Evolutionary conservation across 2,888 invertebrate genomes (phyloP).

Genomic region (Myopa tessellatipennis): DNA sequence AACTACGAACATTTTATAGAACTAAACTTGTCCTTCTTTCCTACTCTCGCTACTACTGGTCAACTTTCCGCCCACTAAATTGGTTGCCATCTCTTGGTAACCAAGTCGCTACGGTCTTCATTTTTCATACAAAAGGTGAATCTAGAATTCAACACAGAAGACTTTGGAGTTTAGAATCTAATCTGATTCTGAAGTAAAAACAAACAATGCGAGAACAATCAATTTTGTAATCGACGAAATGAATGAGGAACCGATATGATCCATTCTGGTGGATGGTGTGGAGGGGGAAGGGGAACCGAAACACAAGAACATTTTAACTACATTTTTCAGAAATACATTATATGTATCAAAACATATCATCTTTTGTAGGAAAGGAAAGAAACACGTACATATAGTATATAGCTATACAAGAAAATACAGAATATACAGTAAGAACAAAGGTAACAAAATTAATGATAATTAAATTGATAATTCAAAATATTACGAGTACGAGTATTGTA

Average conservation of each 20-base stretch:
- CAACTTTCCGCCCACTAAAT: conserved; percentile 50
- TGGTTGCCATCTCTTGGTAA: conserved; percentile 21
- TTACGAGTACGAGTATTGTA: too few relatives aligned
- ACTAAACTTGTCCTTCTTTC: conserved; percentile 15
- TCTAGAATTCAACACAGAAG: neutral
- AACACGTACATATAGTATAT: conserved; percentile 39
- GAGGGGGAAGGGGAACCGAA: too few relatives aligned
- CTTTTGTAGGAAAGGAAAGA: conserved; percentile 57
- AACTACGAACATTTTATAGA: conserved; percentile 5
- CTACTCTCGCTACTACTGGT: conserved; percentile 28
- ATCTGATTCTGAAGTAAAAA: neutral
- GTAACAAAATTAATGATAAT: neutral
- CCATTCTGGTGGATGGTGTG: conserved; percentile 31
- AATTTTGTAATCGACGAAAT: conserved; percentile 47
- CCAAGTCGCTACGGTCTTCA: neutral
- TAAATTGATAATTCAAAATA: too few relatives aligned
- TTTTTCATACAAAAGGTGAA: neutral
- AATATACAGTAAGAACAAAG: neutral
- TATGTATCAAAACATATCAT: conserved; percentile 63
- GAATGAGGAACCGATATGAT: conserved; percentile 40
- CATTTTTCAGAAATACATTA: neutral
- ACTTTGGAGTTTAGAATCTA: neutral
- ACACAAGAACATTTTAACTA: neutral
- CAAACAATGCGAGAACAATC: conserved; percentile 50
- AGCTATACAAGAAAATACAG: conserved; percentile 42